Evolutionary conservation across 1,140 invertebrate species (phyloP), one percentile per base, ranked within the genome.

Genomic region (Drosophila punjabiensis): DNA sequence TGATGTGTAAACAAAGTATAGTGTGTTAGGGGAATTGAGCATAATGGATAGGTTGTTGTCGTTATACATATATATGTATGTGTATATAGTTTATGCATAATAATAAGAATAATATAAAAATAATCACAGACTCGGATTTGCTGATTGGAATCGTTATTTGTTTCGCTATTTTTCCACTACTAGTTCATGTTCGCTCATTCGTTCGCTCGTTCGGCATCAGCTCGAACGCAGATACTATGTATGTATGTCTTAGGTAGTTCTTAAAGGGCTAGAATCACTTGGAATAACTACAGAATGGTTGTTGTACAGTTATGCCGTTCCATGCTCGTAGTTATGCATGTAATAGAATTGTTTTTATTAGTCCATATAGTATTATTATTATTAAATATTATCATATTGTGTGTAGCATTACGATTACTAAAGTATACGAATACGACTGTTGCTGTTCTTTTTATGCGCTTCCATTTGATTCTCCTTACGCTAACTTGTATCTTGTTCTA

Each of bases 61-160:
- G 28, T 53, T 18, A 53, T 53, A 53, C 30, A 53, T 53, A 53
- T 18, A 30, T n/a, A 56, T 37, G 4, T 55, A 35, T 20, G 41
- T 73, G 20, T 73, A 60, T 71, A 69, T 68, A 71, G 67, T 68
- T 68, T 74, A 74, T 74, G 71, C 68, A 45, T 80, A 68, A 77
- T 71, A 67, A 85, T 84, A 84, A 81, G 62, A 69, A 75, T 76
- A 78, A 81, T 82, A 79, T 83, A 60, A 81, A 82, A 85, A 79
- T 79, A 88, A 89, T 88, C 85, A 88, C 85, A 88, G 85, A 84
- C 81, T 89, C 78, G 78, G 69, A 80, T 70, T 69, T 70, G 62
- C 63, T 76, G 63, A 74, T 74, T 74, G 71, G 68, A 74, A 74
- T 74, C 69, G 48, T 71, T 47, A 50, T 67, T 53, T 33, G 52